phyloP scores from a whole-genome alignment of 2,797 vertebrate species.

The Lepus oiostolus region DNA sequence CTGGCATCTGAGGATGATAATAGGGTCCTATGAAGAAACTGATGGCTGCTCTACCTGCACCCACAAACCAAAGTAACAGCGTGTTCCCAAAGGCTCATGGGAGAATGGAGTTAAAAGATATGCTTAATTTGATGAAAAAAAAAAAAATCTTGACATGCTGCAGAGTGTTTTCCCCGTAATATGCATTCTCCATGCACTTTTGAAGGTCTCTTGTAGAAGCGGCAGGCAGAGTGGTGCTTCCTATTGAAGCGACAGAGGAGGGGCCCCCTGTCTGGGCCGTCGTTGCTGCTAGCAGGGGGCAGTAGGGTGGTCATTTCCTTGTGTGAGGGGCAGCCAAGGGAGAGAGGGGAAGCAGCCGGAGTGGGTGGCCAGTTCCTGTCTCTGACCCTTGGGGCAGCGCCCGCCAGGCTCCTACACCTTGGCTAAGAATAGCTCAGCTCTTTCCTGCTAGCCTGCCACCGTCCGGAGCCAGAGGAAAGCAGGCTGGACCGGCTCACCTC shows the following conservation, averaged over 20 bases:
- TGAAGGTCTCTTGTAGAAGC: background rate
- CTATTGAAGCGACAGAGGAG: background rate
- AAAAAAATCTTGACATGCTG: too few species aligned
- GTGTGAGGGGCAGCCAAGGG: constrained; percentile 63
- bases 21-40: background rate
- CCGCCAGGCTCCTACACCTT: constrained; percentile 81
- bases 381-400: constrained; percentile 76
- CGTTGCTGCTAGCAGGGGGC: background rate
- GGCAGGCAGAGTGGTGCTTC: background rate
- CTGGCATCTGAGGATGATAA: background rate
- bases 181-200: too few species aligned
- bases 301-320: constrained; percentile 57
- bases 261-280: background rate
- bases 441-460: constrained; percentile 79
- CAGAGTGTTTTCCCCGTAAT: too few species aligned
- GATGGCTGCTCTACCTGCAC: background rate
- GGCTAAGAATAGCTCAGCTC: constrained; percentile 79
- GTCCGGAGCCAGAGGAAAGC: constrained; percentile 70
- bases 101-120: too few species aligned
- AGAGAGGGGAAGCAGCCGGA: constrained; percentile 73
- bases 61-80: background rate
- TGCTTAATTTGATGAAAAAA: too few species aligned
- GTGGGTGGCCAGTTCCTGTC: constrained; percentile 83
- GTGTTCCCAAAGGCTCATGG: too few species aligned
- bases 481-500: constrained; percentile 65